A percentile compares a stretch with the other conserved stretches of the same genome.
Conservation (phyloP, 2,113 vertebrate species). For the Lophura nycthemera region DNA sequence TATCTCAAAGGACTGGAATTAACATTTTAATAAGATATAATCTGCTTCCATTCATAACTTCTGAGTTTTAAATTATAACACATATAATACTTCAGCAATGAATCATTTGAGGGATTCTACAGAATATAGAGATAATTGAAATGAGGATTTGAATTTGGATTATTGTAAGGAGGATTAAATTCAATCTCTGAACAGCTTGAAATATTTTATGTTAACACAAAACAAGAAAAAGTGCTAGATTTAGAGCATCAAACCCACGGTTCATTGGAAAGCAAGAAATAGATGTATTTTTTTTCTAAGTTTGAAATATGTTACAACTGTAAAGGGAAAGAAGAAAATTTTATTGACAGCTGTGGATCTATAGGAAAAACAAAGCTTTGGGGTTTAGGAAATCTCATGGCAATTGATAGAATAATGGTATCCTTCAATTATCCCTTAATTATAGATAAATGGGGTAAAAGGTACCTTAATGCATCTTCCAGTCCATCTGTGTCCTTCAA, state of each 20-base stretch:
- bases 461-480: accelerated
- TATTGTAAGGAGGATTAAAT: constrained; percentile 70
- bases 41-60: constrained; percentile 58
- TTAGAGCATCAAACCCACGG: not conserved
- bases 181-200: constrained; percentile 69
- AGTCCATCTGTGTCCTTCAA: not conserved
- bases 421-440: not conserved
- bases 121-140: constrained; percentile 70
- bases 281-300: not conserved
- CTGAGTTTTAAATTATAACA: constrained; percentile 45
- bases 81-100: constrained; percentile 1
- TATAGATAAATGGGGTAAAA: not conserved
- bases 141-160: constrained; percentile 70
- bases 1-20: constrained; percentile 59
- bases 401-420: not conserved
- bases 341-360: not conserved
- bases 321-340: not conserved
- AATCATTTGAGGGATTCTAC: constrained; percentile 58
- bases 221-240: constrained; percentile 43
- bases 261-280: constrained; percentile 19
- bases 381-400: not conserved
- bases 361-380: not conserved
- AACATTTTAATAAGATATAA: constrained; percentile 71
- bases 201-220: constrained; percentile 59
- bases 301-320: not conserved